Base-by-base conservation (phyloP, 2,113 vertebrate genomes). In the Neoarius graeffei region DNA sequence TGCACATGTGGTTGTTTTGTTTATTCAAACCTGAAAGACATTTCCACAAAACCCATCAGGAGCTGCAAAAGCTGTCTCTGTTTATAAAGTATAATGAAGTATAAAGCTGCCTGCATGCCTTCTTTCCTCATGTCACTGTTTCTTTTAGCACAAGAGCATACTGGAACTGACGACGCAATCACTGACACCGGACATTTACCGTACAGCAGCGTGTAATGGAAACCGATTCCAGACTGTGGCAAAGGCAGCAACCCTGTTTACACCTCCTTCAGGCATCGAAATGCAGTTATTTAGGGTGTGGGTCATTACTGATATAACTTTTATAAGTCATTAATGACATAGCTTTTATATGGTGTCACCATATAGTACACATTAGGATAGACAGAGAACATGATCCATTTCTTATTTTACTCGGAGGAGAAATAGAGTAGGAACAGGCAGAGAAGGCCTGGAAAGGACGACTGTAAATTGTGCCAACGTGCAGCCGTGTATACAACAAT, bases 1-100 rank as follows among this genome's bases (percentile, higher is more conserved):
- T 84, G 86, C 60, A 27, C 23, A 79, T 84, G 71, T n/a, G 81
- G 86, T 54, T 83, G 80, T 56, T 87, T 84, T 84, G 81, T 88
- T 83, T 88, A 66, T 88, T 42, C 81, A 66, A 77, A 84, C 4
- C 30, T 2, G 13, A 77, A 66, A 67, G 19, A 66, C 59, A 14
- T 25, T 73, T 83, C 80, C 56, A 50, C 86, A 42, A 52, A 73
- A 20, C 30, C 85, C 54, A 71, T 60, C 35, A 81, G 66, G 84
- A 86, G 19, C 73, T 20, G 54, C 64, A 20, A 71, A 48, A 27
- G 81, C 64, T 71, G 54, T 79, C 25, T 84, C 50, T 80, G 81
- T 84, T 89, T 89, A 60, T 42, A 42, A 42, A 42, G 42, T 42
- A 42, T 42, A 42, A 42, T 42, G 17, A 48, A 57, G 35, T n/a